phyloP scores from a whole-genome alignment of 2,888 invertebrate genomes.

The Cryptophagus acutangulus region DNA sequence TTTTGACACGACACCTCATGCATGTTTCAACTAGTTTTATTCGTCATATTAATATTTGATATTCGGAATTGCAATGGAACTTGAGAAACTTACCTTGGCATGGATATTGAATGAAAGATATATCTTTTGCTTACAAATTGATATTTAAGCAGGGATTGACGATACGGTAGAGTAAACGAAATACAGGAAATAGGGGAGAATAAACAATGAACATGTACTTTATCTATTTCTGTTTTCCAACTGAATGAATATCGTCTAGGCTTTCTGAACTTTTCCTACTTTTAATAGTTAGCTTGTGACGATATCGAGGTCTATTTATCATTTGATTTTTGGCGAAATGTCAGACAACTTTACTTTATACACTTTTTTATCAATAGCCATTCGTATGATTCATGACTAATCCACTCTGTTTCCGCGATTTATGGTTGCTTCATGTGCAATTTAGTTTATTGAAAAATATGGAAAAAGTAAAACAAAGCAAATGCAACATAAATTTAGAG shows the following conservation, averaged over 20 bases:
- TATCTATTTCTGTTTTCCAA: slow-evolving; percentile 10
- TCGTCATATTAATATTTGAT: too few relatives aligned
- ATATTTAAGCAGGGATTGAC: slow-evolving; percentile 2
- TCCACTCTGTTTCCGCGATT: too few relatives aligned
- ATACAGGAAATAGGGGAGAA: slow-evolving; percentile 2
- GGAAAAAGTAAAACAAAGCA: too few relatives aligned
- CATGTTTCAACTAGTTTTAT: too few relatives aligned
- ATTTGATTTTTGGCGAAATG: slow-evolving; percentile 27
- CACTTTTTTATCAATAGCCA: slow-evolving; percentile 1
- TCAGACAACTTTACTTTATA: slow-evolving; percentile 21
- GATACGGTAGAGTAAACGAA: slow-evolving; percentile 2
- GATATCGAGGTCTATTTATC: slow-evolving; percentile 25
- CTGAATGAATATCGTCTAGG: neutral
- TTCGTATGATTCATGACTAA: neutral
- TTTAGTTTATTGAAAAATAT: too few relatives aligned
- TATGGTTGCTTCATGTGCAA: too few relatives aligned
- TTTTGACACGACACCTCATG: too few relatives aligned
- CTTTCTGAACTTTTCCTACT: slow-evolving; percentile 2
- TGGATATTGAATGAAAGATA: neutral
- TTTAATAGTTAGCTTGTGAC: slow-evolving; percentile 25
- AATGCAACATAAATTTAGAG: too few relatives aligned
- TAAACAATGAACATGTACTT: slow-evolving; percentile 8
- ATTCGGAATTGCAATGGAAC: too few relatives aligned
- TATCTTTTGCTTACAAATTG: neutral
- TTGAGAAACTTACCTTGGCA: too few relatives aligned